Evolutionary conservation across 2,113 vertebrate species (phyloP).

Genomic region (Rissa tridactyla): DNA sequence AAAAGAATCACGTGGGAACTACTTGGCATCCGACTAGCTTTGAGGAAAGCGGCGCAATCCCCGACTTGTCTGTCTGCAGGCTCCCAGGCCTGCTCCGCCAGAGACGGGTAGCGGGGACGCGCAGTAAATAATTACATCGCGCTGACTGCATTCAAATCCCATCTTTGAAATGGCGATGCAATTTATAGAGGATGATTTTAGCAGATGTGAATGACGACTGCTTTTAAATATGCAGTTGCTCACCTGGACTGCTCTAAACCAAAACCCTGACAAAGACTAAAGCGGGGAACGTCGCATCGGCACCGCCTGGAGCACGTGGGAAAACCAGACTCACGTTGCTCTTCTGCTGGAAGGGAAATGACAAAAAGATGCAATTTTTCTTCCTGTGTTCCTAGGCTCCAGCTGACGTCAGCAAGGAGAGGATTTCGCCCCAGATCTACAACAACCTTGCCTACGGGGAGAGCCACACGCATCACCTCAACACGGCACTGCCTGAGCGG

Average conservation of each 20-base stretch:
- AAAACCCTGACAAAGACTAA: not conserved
- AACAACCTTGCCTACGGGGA: rapidly evolving
- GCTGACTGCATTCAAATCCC: not conserved
- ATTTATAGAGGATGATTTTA: not conserved
- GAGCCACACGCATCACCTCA: rapidly evolving
- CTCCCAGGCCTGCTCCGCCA: not conserved
- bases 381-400: not conserved
- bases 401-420: not conserved
- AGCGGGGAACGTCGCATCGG: rapidly evolving
- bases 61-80: rapidly evolving
- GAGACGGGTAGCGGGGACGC: rapidly evolving
- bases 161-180: not conserved
- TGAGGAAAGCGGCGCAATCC: not conserved
- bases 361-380: not conserved
- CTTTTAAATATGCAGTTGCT: not conserved
- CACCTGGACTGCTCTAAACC: not conserved
- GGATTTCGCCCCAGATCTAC: not conserved
- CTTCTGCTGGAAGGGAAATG: not conserved
- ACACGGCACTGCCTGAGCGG: rapidly evolving
- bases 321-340: rapidly evolving
- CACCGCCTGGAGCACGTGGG: rapidly evolving
- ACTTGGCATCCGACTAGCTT: not conserved
- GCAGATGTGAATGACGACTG: not conserved
- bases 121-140: rapidly evolving
- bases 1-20: not conserved